Percentiles rank a stretch among this genome's conserved stretches.
These are phyloP conservation scores for Aphelocoma californica DNA, from an alignment of 2,797 vertebrate species.

Conservation along the genomic window DNA sequence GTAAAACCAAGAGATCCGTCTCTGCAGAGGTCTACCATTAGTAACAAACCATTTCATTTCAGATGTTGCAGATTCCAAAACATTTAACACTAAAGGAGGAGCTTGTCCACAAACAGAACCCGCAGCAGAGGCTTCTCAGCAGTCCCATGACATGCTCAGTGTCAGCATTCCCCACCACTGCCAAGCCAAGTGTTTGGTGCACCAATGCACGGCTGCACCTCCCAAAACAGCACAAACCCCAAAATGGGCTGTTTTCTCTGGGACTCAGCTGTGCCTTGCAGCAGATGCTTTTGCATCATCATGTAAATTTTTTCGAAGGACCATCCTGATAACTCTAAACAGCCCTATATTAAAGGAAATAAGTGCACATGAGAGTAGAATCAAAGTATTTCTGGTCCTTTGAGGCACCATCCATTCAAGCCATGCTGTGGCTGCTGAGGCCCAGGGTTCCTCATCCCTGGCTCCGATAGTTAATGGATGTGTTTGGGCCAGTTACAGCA, in stretches of 20 bases:
- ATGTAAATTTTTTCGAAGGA: neutral
- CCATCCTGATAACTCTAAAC: neutral
- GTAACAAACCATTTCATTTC: neutral
- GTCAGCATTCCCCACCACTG: neutral
- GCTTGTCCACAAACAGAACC: neutral
- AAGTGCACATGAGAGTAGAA: neutral
- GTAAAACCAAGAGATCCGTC: neutral
- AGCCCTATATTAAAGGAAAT: neutral
- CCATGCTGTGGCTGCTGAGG: neutral
- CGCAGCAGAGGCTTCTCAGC: neutral
- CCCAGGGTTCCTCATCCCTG: neutral
- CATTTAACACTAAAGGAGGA: neutral
- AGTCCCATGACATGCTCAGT: rapidly evolving
- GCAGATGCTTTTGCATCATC: neutral
- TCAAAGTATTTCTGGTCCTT: neutral
- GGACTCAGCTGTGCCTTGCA: neutral
- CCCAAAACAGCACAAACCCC: no score
- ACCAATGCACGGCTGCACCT: neutral
- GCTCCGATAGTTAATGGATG: neutral
- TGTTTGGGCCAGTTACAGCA: neutral
- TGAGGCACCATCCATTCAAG: neutral
- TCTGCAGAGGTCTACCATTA: neutral
- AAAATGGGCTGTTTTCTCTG: neutral
- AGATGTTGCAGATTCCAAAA: neutral
- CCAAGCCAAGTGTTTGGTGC: neutral